These are phyloP conservation scores for Raja brachyura DNA, from an alignment of 2,113 vertebrate species.

Conservation along the genomic window DNA sequence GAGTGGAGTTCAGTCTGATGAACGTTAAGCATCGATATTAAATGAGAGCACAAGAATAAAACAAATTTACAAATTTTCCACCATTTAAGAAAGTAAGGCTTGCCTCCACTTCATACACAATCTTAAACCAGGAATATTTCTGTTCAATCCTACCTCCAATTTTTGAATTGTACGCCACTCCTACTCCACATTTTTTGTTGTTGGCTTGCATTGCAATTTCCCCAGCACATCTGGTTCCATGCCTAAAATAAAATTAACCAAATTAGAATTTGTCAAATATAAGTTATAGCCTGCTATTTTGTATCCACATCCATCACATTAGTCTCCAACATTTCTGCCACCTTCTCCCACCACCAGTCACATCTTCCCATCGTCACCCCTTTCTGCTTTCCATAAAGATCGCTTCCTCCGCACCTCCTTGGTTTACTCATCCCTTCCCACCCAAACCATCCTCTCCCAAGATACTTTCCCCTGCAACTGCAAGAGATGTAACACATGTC, in stretches of 20 bases:
- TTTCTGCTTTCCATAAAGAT: no score
- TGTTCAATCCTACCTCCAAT: conserved; percentile 72
- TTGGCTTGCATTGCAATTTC: conserved; percentile 98
- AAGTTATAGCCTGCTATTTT: not conserved
- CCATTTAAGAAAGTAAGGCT: not conserved
- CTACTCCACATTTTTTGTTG: conserved; percentile 95
- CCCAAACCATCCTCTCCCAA: no score
- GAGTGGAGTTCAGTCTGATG: no score
- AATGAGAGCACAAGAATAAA: not conserved
- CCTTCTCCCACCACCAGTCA: no score
- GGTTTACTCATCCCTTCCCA: no score
- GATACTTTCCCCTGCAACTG: no score
- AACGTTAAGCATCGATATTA: not conserved
- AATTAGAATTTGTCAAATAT: not conserved
- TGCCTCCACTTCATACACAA: not conserved
- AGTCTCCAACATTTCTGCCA: no score
- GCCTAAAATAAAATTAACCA: conserved; percentile 57
- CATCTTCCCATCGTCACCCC: no score
- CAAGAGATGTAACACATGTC: no score
- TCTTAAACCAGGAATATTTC: not conserved
- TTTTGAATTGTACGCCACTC: conserved; percentile 87
- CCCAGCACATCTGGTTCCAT: conserved; percentile 92
- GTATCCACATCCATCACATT: no score
- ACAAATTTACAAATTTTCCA: not conserved
- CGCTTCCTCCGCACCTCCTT: no score